These are phyloP conservation scores for Araneus ventricosus DNA, from an alignment of 1,140 invertebrate species.

Conservation along the genomic window DNA sequence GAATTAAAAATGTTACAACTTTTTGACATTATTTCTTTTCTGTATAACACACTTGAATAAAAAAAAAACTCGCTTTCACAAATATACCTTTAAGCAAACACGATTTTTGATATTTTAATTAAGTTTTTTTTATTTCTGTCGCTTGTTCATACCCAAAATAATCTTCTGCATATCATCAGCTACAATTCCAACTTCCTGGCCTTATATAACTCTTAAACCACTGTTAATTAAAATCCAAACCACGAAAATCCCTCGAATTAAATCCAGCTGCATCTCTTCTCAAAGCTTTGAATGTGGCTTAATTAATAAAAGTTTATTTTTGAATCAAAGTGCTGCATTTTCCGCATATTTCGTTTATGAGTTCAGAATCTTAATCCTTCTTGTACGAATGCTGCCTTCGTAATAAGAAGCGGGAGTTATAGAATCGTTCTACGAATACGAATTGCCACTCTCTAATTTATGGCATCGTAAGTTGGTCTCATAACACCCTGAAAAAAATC, in stretches of 20 bases:
- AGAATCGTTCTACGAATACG: background rate
- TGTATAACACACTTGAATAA: too few relatives aligned
- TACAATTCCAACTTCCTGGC: background rate
- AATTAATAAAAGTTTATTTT: slow-evolving; percentile 25
- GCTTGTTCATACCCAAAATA: background rate
- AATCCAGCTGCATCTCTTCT: background rate
- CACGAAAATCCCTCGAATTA: background rate
- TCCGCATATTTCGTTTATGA: background rate
- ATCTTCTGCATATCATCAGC: background rate
- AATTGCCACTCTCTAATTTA: background rate
- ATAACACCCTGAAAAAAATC: background rate
- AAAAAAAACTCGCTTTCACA: too few relatives aligned
- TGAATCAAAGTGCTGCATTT: background rate
- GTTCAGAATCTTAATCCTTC: slow-evolving; percentile 7
- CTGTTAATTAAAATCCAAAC: background rate
- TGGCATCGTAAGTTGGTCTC: background rate
- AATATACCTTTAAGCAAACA: too few relatives aligned
- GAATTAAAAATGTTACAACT: too few relatives aligned
- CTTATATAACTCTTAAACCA: background rate
- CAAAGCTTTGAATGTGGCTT: background rate
- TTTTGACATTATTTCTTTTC: too few relatives aligned
- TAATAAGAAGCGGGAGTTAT: background rate
- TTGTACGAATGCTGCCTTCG: background rate
- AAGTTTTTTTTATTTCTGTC: background rate
- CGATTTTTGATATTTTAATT: background rate